Base-by-base conservation (phyloP, 2,888 invertebrate genomes). In the Tenthredo livida region DNA sequence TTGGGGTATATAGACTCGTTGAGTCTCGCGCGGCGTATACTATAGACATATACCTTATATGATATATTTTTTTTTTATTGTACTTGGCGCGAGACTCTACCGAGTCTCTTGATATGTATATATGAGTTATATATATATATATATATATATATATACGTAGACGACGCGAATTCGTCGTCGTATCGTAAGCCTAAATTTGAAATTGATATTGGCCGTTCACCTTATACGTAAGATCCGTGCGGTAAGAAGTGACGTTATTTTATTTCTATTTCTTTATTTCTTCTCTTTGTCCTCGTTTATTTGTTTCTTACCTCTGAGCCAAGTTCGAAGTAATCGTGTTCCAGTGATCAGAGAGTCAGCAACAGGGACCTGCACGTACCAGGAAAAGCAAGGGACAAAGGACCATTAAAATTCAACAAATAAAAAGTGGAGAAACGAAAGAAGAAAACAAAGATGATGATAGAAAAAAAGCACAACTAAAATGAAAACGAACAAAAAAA, bases 331-430 rank as follows among this genome's bases (percentile, higher is more conserved):
- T 61, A 80, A 80, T 80, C 58, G 40, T 80, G 80, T 58, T 29
- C 17, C 61, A 58, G 61, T 80, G 80, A 80, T 80, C 61, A 37
- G 61, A 40, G 61, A 80, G 21, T 80, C 40, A 58, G 80, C 61
- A 40, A 37, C 43, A 58, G 78, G 21, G 67, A 70, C 29, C 17
- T 72, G 37, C 37, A n/a, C 80, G 80, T 77, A 80, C 61, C 58
- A 80, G 80, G 80, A 61, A 80, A 80, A 80, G 58, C 6, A 80
- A 40, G 37, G 77, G 80, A 80, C 80, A 80, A 61, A 80, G 80
- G 80, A 80, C 37, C 80, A 58, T 80, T 80, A 58, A 61, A 40
- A 80, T 80, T 80, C 80, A 61, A 61, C 58, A 37, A 37, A 80
- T 40, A 40, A 77, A 77, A 40, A 77, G 47, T 15, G 7, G 33